phyloP scores from a whole-genome alignment of 64 coral and sea anemone genomes.

The Dendronephthya gigantea region DNA sequence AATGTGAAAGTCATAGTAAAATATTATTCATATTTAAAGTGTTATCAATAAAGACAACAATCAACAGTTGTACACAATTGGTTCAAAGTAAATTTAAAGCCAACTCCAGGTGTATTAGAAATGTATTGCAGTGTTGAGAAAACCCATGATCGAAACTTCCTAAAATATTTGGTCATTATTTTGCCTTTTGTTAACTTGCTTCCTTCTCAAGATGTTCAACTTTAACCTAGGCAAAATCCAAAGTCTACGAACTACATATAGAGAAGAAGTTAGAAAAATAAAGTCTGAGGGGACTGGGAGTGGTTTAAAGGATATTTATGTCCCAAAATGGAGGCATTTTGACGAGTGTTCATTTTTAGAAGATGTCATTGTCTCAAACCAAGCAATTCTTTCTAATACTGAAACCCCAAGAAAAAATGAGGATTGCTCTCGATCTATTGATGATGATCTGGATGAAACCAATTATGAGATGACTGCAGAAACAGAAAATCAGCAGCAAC shows the following conservation, averaged over 20 bases:
- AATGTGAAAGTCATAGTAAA: too few relatives aligned
- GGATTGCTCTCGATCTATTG: background rate
- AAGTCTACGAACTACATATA: conserved; percentile 8
- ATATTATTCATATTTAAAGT: too few relatives aligned
- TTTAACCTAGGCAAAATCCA: background rate
- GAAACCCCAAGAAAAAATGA: background rate
- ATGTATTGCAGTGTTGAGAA: too few relatives aligned
- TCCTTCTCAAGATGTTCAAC: background rate
- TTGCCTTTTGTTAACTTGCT: background rate
- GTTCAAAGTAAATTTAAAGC: too few relatives aligned
- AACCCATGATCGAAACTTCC: too few relatives aligned
- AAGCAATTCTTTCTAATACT: background rate
- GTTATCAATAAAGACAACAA: too few relatives aligned
- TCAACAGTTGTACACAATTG: too few relatives aligned
- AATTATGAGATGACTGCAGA: background rate
- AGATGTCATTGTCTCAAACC: conserved; percentile 2
- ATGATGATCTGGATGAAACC: background rate
- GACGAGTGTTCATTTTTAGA: background rate
- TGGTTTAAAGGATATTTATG: background rate
- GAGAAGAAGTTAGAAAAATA: background rate
- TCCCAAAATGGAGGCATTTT: conserved; percentile 19
- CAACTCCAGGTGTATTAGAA: too few relatives aligned
- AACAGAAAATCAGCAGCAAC: background rate
- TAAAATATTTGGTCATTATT: background rate
- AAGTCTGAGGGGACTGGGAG: background rate